Evolutionary conservation across 2,888 invertebrate species (phyloP).

Genomic region (Melipona beecheii): DNA sequence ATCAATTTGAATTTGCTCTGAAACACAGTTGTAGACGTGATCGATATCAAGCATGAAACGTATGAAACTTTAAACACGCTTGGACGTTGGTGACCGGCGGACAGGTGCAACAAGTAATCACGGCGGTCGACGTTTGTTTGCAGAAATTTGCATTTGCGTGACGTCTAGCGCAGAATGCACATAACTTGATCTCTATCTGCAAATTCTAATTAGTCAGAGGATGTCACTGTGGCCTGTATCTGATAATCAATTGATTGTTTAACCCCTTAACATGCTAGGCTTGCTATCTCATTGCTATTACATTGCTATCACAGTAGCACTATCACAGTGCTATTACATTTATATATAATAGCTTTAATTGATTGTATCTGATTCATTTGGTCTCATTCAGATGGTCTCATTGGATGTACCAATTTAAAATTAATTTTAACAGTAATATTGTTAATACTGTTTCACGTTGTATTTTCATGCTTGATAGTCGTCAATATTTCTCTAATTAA

Average conservation of each 20-base stretch:
- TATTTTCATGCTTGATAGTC: too few relatives aligned
- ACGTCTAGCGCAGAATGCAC: constrained; percentile 9
- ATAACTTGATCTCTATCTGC: constrained; percentile 10
- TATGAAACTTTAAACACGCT: constrained; percentile 20
- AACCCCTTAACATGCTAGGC: not conserved
- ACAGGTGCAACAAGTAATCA: constrained; percentile 51
- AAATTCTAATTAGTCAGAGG: constrained; percentile 30
- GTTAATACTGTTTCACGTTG: too few relatives aligned
- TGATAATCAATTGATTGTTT: not conserved
- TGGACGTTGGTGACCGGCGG: constrained; percentile 33
- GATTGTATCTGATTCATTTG: not conserved
- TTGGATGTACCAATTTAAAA: not conserved
- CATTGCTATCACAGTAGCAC: too few relatives aligned
- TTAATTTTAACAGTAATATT: not conserved
- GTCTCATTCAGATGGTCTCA: too few relatives aligned
- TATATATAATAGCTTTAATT: not conserved
- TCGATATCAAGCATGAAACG: constrained; percentile 5
- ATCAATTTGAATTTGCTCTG: constrained; percentile 18
- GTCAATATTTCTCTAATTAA: too few relatives aligned
- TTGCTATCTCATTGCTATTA: not conserved
- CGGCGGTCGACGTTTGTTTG: constrained; percentile 33
- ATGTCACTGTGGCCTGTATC: not conserved
- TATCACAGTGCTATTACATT: not conserved
- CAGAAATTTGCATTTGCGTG: constrained; percentile 51
- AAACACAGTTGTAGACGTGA: constrained; percentile 19